Evolutionary conservation across 2,888 invertebrate genomes (phyloP), one percentile per base, ranked within the genome.

Genomic region (Erannis defoliaria): DNA sequence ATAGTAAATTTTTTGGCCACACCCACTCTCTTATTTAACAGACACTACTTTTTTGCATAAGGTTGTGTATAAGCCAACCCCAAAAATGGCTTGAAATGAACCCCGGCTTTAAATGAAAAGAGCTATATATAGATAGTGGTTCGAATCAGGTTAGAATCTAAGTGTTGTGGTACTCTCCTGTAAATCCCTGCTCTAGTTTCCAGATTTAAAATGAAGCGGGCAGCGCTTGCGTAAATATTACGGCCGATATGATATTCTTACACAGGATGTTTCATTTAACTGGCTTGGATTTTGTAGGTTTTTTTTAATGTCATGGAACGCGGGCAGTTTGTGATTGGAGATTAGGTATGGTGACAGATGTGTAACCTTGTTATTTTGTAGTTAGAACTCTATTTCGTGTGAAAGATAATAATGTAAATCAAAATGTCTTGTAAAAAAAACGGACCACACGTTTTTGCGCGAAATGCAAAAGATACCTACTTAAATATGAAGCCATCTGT

Each of bases 161-260:
- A 51, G 48, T 60, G 50, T 62, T 53, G 50, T 55, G 16, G 45
- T 29, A 57, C 53, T 35, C 67, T 73, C 66, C 66, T 56, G 62
- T 68, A 71, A 78, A 80, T 77, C 76, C 69, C 76, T 81, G 88
- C 70, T 81, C 88, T 74, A 87, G 77, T 83, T 88, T 86, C 85
- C 88, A 84, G 76, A 86, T 79, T 86, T 83, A 86, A 82, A 83
- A 77, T 81, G 68, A 67, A 73, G 64, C 70, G 62, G 68, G 60
- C 60, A 65, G 64, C 75, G 64, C 73, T 77, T 78, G 73, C 84
- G 84, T 77, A 82, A 80, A 76, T 80, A 73, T 77, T 73, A 73
- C 71, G 67, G 48, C 62, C 68, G 62, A 75, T 80, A 73, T 76
- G 73, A 74, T 70, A 67, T 69, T 66, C 57, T 37, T 38, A 63